Evolutionary conservation across 2,113 vertebrate species (phyloP).

Genomic region (Grantiella picta): DNA sequence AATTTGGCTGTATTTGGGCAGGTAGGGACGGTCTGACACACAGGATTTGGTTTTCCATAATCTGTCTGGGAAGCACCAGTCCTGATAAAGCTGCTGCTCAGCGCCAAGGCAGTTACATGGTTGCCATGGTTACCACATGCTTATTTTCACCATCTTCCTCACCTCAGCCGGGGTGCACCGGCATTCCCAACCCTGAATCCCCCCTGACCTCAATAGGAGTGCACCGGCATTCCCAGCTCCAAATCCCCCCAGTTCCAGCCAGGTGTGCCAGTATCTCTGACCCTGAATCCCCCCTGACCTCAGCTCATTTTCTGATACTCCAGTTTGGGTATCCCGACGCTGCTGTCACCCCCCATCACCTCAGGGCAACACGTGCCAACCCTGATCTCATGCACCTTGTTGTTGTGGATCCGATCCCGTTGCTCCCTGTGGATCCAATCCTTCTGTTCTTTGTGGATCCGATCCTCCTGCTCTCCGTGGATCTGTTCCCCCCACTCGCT

Average conservation of each 20-base stretch:
- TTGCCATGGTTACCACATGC: slow-evolving; percentile 9
- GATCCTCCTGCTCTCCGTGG: background rate
- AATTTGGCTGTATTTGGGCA: background rate
- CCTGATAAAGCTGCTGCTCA: background rate
- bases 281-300: background rate
- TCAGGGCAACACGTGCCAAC: background rate
- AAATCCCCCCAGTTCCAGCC: background rate
- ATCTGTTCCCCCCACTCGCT: background rate
- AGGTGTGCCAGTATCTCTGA: fast-evolving
- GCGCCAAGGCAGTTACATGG: background rate
- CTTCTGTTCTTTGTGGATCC: background rate
- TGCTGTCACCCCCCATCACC: background rate
- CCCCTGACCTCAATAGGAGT: background rate
- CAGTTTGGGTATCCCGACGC: background rate
- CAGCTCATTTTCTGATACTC: background rate
- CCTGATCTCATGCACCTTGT: background rate
- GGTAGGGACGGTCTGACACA: background rate
- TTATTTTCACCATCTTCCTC: background rate
- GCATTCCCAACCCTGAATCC: background rate
- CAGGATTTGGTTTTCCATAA: background rate
- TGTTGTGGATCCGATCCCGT: background rate
- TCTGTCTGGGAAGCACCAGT: background rate
- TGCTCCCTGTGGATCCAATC: background rate
- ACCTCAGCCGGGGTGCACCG: background rate
- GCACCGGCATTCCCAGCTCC: background rate